These are phyloP conservation scores for Scartelaos histophorus DNA, from an alignment of 2,113 vertebrate species.

Conservation along the genomic window DNA sequence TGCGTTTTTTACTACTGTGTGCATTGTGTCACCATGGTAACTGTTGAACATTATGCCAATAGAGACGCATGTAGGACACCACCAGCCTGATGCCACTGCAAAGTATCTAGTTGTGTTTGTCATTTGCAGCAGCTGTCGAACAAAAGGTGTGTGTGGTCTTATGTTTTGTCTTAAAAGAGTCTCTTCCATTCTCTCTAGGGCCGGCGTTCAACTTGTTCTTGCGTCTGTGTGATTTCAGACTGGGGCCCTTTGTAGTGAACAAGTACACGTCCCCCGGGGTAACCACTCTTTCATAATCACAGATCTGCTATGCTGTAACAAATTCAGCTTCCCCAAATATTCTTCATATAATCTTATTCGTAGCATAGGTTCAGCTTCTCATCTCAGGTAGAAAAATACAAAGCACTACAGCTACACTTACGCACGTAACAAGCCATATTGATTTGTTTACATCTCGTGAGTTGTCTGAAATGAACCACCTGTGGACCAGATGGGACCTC, in stretches of 20 bases:
- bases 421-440: conserved; percentile 41
- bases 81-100: too few species aligned
- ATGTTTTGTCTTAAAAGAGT: conserved; percentile 44
- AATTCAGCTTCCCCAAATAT: conserved; percentile 43
- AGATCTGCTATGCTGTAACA: conserved; percentile 49
- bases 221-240: conserved; percentile 80
- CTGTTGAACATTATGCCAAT: too few species aligned
- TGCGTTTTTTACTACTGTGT: too few species aligned
- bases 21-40: too few species aligned
- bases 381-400: conserved; percentile 36
- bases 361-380: conserved; percentile 28
- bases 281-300: conserved; percentile 61
- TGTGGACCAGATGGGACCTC: conserved; percentile 37
- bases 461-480: conserved; percentile 45
- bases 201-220: conserved; percentile 87
- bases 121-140: conserved; percentile 4
- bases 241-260: conserved; percentile 84
- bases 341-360: conserved; percentile 25
- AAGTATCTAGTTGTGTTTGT: conserved; percentile 16
- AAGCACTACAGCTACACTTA: conserved; percentile 34
- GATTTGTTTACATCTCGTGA: conserved; percentile 43
- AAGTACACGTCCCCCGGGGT: conserved; percentile 86
- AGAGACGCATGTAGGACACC: too few species aligned
- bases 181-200: conserved; percentile 70
- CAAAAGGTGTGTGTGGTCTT: conserved; percentile 31